Conservation (phyloP, 2,888 invertebrate species). For the Dascillus cervinus region DNA sequence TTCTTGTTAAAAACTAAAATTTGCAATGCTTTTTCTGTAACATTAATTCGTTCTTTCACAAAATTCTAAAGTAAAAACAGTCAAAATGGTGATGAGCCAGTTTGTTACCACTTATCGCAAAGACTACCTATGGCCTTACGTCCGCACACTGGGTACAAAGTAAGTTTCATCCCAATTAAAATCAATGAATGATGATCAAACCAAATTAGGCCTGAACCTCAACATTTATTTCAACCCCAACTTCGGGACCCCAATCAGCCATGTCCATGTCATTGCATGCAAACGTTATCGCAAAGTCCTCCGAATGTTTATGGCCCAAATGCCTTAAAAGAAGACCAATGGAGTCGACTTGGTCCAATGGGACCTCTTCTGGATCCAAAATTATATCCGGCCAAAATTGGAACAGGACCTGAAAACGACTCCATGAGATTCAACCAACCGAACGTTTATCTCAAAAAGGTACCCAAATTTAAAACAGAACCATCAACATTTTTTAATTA, state of each 20-base stretch:
- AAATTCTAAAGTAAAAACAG: background rate
- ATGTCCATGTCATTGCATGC: conserved; percentile 33
- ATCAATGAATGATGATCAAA: conserved; percentile 12
- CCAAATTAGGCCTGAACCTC: conserved; percentile 42
- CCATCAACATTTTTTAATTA: no score
- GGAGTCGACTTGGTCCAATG: conserved; percentile 49
- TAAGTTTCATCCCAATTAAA: conserved; percentile 23
- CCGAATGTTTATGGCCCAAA: conserved; percentile 26
- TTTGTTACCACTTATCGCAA: conserved; percentile 56
- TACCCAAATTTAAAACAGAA: no score
- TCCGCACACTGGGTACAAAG: conserved; percentile 34
- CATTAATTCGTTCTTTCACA: background rate
- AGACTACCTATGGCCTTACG: conserved; percentile 57
- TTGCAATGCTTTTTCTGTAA: conserved; percentile 1
- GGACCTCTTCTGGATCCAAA: conserved; percentile 56
- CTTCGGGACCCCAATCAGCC: conserved; percentile 34
- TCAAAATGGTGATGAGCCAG: conserved; percentile 49
- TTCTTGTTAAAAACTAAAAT: conserved; percentile 3
- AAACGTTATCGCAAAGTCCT: conserved; percentile 10
- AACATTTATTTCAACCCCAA: conserved; percentile 42
- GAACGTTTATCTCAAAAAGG: conserved; percentile 54
- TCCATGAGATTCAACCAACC: conserved; percentile 52
- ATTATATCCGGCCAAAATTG: conserved; percentile 51
- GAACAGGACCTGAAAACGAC: conserved; percentile 49
- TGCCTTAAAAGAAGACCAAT: conserved; percentile 31